These are phyloP conservation scores for Melanocharis versteri DNA, from an alignment of 2,113 vertebrate genomes.

Conservation along the genomic window DNA sequence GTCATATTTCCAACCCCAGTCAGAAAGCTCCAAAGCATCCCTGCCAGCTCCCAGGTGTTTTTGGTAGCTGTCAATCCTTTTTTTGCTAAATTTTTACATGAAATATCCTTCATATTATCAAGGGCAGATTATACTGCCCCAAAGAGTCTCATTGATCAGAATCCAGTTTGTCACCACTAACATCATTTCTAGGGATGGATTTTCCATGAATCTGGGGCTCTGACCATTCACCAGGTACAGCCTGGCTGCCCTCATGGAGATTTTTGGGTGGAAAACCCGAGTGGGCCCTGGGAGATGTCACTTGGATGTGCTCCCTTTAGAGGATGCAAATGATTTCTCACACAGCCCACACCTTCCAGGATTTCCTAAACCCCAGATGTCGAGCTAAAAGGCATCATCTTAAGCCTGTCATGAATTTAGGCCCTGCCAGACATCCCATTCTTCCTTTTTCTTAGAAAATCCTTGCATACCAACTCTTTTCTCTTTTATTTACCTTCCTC, in stretches of 20 bases:
- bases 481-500: not conserved
- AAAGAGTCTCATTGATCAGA: not conserved
- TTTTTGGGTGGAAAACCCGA: not conserved
- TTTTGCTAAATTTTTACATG: not conserved
- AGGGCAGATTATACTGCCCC: not conserved
- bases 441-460: not conserved
- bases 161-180: not conserved
- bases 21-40: not conserved
- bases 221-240: not conserved
- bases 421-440: not conserved
- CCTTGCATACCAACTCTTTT: not conserved
- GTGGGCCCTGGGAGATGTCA: too few relatives aligned
- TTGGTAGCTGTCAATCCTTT: not conserved
- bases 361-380: not conserved
- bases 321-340: not conserved
- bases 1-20: not conserved
- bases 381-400: not conserved
- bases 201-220: not conserved
- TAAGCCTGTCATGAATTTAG: not conserved
- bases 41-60: not conserved
- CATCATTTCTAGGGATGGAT: not conserved
- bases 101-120: accelerated
- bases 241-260: not conserved
- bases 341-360: not conserved
- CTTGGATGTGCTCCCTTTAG: not conserved